Evolutionary conservation across 2,888 invertebrate genomes (phyloP).

Genomic region (Hyppa rectilinea): DNA sequence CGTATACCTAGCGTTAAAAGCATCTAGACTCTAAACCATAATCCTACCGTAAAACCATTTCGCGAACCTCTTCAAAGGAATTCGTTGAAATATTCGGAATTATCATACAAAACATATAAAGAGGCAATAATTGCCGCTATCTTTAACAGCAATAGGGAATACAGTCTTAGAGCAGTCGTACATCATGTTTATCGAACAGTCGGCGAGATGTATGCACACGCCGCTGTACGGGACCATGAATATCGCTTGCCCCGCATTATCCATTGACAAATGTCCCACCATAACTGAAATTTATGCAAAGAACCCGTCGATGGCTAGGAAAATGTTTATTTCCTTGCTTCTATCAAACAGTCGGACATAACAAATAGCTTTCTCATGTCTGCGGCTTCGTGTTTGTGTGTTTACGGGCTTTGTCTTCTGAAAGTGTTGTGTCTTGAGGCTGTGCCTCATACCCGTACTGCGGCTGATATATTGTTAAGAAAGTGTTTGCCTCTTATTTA

Average conservation of each 20-base stretch:
- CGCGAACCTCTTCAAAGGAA: slow-evolving; percentile 9
- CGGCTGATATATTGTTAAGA: slow-evolving; percentile 50
- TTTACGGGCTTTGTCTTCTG: slow-evolving; percentile 43
- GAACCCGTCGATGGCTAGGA: slow-evolving; percentile 64
- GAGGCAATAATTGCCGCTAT: slow-evolving; percentile 49
- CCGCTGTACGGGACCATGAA: slow-evolving; percentile 66
- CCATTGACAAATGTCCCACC: slow-evolving; percentile 76
- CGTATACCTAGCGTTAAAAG: not conserved
- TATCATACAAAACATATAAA: slow-evolving; percentile 49
- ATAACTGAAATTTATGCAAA: slow-evolving; percentile 76
- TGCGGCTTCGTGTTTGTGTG: slow-evolving; percentile 43
- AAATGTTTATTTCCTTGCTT: slow-evolving; percentile 73
- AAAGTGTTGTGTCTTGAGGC: slow-evolving; percentile 56
- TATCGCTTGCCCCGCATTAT: slow-evolving; percentile 70
- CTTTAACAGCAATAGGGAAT: slow-evolving; percentile 50
- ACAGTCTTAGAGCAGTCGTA: slow-evolving; percentile 52
- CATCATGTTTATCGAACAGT: slow-evolving; percentile 66
- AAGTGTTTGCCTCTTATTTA: slow-evolving; percentile 55
- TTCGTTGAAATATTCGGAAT: slow-evolving; percentile 33
- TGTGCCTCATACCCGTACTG: slow-evolving; percentile 19
- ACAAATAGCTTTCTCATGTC: slow-evolving; percentile 63
- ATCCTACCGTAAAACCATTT: slow-evolving; percentile 35
- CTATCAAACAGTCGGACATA: slow-evolving; percentile 63
- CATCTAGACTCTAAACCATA: slow-evolving; percentile 21
- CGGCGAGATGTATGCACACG: slow-evolving; percentile 66